These are phyloP conservation scores for Amazona vittata DNA, from an alignment of 2,113 vertebrate species.

Conservation along the genomic window DNA sequence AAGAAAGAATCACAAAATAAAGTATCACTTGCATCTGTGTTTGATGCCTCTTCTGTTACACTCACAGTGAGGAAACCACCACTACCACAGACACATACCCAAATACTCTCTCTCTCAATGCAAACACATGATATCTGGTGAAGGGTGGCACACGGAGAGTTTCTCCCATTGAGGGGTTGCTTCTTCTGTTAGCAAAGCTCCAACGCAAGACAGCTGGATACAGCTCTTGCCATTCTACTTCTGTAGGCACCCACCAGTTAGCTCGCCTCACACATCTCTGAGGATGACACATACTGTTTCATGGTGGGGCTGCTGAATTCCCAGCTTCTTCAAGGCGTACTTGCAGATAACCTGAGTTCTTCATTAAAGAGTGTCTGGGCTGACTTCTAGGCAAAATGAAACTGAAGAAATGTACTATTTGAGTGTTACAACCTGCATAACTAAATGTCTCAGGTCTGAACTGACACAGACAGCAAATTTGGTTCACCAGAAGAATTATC, in stretches of 20 bases:
- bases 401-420: not conserved
- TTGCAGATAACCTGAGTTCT: not conserved
- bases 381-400: not conserved
- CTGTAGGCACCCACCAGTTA: not conserved
- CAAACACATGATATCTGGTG: not conserved
- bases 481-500: not conserved
- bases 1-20: not conserved
- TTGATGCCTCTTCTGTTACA: not conserved
- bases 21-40: not conserved
- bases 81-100: not conserved
- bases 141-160: not conserved
- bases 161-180: fast-evolving
- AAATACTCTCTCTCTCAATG: not conserved
- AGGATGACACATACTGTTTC: not conserved
- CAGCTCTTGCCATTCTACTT: not conserved
- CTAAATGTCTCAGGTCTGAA: not conserved
- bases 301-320: not conserved
- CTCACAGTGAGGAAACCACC: not conserved
- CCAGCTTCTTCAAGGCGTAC: fast-evolving
- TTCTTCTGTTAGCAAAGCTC: not conserved
- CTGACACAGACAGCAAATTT: not conserved
- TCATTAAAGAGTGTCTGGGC: fast-evolving
- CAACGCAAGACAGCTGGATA: not conserved
- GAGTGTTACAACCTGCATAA: not conserved
- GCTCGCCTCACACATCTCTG: not conserved